Evolutionary conservation across 1,140 invertebrate species (phyloP), one percentile per base, ranked within the genome.

Genomic region (Diachasma alloeum): DNA sequence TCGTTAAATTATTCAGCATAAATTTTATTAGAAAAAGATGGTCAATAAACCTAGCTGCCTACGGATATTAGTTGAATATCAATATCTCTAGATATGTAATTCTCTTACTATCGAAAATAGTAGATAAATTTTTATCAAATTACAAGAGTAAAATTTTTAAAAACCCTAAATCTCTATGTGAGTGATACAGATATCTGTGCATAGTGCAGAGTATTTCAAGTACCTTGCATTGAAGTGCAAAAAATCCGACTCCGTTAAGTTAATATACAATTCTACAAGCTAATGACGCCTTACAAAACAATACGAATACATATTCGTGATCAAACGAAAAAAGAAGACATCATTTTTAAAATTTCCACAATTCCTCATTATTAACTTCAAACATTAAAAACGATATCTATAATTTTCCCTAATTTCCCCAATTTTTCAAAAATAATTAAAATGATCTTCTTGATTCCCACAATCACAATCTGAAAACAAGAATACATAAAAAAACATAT

Each of bases 241-340:
- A 74, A 74, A 66, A 63, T 63, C 11, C 5, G n/a, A 74, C 36
- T 42, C 19, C 37, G 31, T 66, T 63, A 15, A 42, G 56, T 39
- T 42, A 74, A 39, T 74, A 37, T 74, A 74, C 53, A 74, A 74
- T 63, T 3, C 39, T 74, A 59, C 63, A 63, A 63, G 26, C 72
- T 74, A 74, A 63, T 74, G 72, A 37, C 71, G 42, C 46, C 71
- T 31, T 36, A 31, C 9, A 9, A 39, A 36, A 72, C 71, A 24
- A 56, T 15, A 22, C 24, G 26, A 72, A 36, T 72, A 72, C 71
- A 68, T 26, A 17, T 59, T 36, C 13, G 22, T 42, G 66, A 36
- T 68, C 15, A 68, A 19, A 59, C 48, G 71, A 37, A 72, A 22
- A 4, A 56, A 56, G n/a, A 56, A 56, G n/a, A 56, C 4, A 31